These are phyloP conservation scores for Parelbella ahira DNA, from an alignment of 2,888 invertebrate genomes.

Conservation along the genomic window DNA sequence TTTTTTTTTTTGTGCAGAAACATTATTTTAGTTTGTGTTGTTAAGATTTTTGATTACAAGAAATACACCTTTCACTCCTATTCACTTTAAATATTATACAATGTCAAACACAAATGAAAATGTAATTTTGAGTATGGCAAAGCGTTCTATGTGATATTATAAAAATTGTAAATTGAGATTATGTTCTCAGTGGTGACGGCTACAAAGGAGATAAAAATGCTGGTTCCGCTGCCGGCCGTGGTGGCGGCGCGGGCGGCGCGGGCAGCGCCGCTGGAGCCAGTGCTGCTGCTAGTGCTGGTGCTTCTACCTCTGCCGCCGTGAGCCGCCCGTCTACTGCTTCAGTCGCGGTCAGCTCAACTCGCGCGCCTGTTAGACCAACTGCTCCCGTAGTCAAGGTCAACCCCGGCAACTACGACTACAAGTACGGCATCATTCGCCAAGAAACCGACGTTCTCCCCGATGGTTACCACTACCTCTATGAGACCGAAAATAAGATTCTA, in stretches of 20 bases:
- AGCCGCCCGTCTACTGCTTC: slow-evolving; percentile 20
- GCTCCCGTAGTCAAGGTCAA: slow-evolving; percentile 20
- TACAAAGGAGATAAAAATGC: slow-evolving; percentile 23
- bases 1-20: too few relatives aligned
- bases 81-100: too few relatives aligned
- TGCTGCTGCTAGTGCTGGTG: slow-evolving; percentile 9
- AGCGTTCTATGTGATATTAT: too few relatives aligned
- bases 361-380: slow-evolving; percentile 26
- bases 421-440: slow-evolving; percentile 66
- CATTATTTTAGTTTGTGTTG: too few relatives aligned
- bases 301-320: slow-evolving; percentile 24
- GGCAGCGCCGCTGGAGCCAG: slow-evolving; percentile 7
- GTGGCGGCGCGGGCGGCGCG: too few relatives aligned
- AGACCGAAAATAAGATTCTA: slow-evolving; percentile 73
- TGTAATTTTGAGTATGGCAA: too few relatives aligned
- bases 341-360: slow-evolving; percentile 18
- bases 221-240: too few relatives aligned
- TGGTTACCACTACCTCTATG: slow-evolving; percentile 71
- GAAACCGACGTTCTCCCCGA: slow-evolving; percentile 55
- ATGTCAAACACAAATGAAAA: too few relatives aligned
- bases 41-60: too few relatives aligned
- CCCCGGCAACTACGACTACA: slow-evolving; percentile 54
- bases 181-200: slow-evolving; percentile 39
- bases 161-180: too few relatives aligned
- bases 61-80: too few relatives aligned